A percentile compares a stretch with the other conserved stretches of the same genome.
phyloP scores from a whole-genome alignment of 2,888 invertebrate species.

The Colletes collaris region DNA sequence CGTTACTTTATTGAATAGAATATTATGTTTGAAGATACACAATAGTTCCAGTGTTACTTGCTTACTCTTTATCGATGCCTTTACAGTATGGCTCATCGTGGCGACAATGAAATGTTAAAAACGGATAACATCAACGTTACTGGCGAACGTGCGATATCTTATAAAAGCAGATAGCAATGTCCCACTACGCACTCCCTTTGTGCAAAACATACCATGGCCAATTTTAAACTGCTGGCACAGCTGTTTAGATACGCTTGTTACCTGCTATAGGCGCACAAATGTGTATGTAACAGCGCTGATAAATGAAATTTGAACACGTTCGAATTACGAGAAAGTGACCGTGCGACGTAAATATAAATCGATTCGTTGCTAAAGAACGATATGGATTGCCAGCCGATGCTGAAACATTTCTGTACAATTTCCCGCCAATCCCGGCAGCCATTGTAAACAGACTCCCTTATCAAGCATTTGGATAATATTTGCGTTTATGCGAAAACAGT shows the following conservation, averaged over 20 bases:
- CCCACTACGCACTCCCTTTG: conserved; percentile 40
- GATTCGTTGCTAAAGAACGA: neutral
- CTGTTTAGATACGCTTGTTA: conserved; percentile 49
- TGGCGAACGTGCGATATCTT: conserved; percentile 68
- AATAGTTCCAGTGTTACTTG: conserved; percentile 1
- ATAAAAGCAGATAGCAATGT: conserved; percentile 53
- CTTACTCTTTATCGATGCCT: conserved; percentile 64
- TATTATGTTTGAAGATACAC: no score
- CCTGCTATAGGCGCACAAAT: conserved; percentile 25
- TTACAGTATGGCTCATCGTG: conserved; percentile 56
- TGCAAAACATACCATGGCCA: conserved; percentile 67
- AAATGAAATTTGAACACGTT: conserved; percentile 8
- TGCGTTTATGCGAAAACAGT: neutral
- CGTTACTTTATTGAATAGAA: no score
- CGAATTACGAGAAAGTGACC: neutral
- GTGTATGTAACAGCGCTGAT: conserved; percentile 21
- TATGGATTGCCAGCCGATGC: neutral
- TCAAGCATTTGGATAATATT: neutral
- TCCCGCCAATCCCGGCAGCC: neutral
- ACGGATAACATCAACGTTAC: conserved; percentile 55
- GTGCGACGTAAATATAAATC: no score
- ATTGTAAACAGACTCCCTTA: no score
- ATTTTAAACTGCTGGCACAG: conserved; percentile 70
- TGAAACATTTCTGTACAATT: neutral
- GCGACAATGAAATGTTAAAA: conserved; percentile 43